Evolutionary conservation across 2,888 invertebrate species (phyloP).

Genomic region (Oscheius myriophilus): DNA sequence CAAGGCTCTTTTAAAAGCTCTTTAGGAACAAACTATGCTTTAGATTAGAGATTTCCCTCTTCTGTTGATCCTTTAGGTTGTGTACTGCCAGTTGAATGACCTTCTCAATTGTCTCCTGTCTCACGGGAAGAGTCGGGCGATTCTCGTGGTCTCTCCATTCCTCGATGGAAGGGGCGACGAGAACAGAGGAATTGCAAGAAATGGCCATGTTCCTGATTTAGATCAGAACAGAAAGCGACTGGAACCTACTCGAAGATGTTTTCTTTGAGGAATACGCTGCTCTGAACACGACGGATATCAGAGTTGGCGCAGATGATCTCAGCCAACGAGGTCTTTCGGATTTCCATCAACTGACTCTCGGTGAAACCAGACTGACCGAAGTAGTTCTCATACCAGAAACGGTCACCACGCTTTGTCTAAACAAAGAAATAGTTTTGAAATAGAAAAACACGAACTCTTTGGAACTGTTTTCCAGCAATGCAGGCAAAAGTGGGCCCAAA

Average conservation of each 20-base stretch:
- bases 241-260: slow-evolving; percentile 58
- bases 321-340: slow-evolving; percentile 52
- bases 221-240: not conserved
- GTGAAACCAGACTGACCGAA: slow-evolving; percentile 63
- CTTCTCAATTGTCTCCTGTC: slow-evolving; percentile 66
- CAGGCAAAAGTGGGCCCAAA: slow-evolving; percentile 70
- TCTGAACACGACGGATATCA: slow-evolving; percentile 57
- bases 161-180: slow-evolving; percentile 49
- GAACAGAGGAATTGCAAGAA: slow-evolving; percentile 64
- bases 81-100: slow-evolving; percentile 62
- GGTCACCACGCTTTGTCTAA: slow-evolving; percentile 63
- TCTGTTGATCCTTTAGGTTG: slow-evolving; percentile 62
- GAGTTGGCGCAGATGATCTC: slow-evolving; percentile 60
- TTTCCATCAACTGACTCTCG: slow-evolving; percentile 58
- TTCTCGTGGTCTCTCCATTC: slow-evolving; percentile 67
- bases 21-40: slow-evolving; percentile 50
- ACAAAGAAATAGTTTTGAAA: too few relatives aligned
- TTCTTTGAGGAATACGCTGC: slow-evolving; percentile 57
- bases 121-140: slow-evolving; percentile 62
- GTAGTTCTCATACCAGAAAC: slow-evolving; percentile 72
- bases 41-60: slow-evolving; percentile 61
- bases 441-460: slow-evolving; percentile 49
- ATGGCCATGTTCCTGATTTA: slow-evolving; percentile 67
- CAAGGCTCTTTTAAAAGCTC: not conserved
- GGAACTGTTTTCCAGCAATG: slow-evolving; percentile 68